Evolutionary conservation across 2,113 vertebrate species (phyloP).

Genomic region (Argyrosomus japonicus): DNA sequence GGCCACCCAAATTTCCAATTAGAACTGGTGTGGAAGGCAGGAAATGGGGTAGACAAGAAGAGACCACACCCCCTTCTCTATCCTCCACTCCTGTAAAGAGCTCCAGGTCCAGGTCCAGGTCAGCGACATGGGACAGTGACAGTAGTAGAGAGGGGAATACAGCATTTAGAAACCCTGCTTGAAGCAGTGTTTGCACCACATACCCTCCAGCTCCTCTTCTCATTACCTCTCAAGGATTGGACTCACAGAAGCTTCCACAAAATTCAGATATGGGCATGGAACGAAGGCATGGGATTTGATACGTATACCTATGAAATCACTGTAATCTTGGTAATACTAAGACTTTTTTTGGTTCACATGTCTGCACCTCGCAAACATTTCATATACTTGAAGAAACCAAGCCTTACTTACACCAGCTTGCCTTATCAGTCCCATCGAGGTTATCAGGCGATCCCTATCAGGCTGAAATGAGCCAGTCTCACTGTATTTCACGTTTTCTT

Average conservation of each 20-base stretch:
- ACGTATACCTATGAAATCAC: conserved; percentile 32
- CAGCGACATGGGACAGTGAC: conserved; percentile 53
- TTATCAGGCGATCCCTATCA: conserved; percentile 68
- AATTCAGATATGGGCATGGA: conserved; percentile 46
- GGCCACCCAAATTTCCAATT: conserved; percentile 99
- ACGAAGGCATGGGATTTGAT: conserved; percentile 16
- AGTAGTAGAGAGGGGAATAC: conserved; percentile 1
- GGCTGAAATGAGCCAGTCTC: conserved; percentile 79
- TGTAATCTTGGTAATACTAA: conserved; percentile 33
- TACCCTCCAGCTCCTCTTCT: background rate
- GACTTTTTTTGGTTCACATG: conserved; percentile 7
- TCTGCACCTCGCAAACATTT: conserved; percentile 18
- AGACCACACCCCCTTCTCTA: conserved; percentile 76
- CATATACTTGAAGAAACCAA: conserved; percentile 17
- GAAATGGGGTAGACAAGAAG: conserved; percentile 89
- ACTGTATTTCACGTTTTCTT: conserved; percentile 76
- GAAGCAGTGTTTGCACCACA: conserved; percentile 11
- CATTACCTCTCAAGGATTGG: conserved; percentile 21
- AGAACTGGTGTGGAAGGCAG: conserved; percentile 94
- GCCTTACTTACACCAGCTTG: conserved; percentile 23
- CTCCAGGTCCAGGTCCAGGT: conserved; percentile 38
- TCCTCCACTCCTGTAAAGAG: conserved; percentile 41
- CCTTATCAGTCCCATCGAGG: conserved; percentile 67
- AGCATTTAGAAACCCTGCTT: conserved; percentile 67
- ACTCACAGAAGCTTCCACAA: conserved; percentile 76